phyloP scores from a whole-genome alignment of 2,888 invertebrate genomes.

The Lottia gigantea region DNA sequence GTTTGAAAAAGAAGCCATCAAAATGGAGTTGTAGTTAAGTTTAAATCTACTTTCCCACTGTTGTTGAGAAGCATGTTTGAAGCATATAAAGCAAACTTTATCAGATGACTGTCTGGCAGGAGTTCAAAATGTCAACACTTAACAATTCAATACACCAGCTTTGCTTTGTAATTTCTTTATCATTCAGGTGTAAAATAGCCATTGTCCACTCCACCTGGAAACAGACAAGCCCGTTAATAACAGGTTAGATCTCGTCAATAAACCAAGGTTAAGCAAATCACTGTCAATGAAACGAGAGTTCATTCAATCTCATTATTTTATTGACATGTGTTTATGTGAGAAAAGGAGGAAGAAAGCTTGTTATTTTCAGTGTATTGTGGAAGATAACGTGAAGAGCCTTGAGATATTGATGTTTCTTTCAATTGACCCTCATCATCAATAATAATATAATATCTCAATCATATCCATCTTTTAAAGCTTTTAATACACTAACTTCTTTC shows the following conservation, averaged over 20 bases:
- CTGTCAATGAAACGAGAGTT: neutral
- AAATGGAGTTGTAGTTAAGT: neutral
- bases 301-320: constrained; percentile 8
- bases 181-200: constrained; percentile 5
- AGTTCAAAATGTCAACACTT: constrained; percentile 10
- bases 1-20: too few relatives aligned
- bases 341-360: too few relatives aligned
- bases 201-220: constrained; percentile 9
- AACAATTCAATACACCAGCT: neutral
- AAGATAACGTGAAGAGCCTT: too few relatives aligned
- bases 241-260: neutral
- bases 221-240: neutral
- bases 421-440: too few relatives aligned
- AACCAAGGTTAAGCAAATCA: constrained; percentile 1
- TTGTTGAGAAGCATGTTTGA: neutral
- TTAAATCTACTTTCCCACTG: neutral
- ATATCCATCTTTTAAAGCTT: too few relatives aligned
- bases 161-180: neutral
- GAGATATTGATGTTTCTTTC: too few relatives aligned
- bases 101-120: neutral
- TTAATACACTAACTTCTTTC: too few relatives aligned
- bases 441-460: too few relatives aligned
- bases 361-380: too few relatives aligned
- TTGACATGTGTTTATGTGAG: neutral
- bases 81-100: constrained; percentile 3